These are phyloP conservation scores for Halcyon leucocephala DNA, from an alignment of 2,797 vertebrate genomes.

Conservation along the genomic window DNA sequence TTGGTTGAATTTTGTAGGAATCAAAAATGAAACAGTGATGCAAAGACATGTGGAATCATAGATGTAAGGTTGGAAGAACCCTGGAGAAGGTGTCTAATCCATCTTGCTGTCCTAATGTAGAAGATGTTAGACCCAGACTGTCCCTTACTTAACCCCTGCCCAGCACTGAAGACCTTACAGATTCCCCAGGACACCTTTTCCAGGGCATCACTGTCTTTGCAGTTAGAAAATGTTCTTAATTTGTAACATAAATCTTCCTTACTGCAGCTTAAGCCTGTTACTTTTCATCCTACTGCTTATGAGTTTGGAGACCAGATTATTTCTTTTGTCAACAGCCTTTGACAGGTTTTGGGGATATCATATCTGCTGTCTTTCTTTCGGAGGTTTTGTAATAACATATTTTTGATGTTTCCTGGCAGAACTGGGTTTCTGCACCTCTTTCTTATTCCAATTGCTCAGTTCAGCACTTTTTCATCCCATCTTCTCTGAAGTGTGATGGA, in stretches of 20 bases:
- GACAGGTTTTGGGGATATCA: neutral
- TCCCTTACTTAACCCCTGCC: neutral
- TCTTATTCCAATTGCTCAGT: neutral
- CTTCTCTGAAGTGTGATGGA: neutral
- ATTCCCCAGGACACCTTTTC: neutral
- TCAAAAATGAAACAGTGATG: neutral
- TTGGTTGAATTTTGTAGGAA: neutral
- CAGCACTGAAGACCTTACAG: neutral
- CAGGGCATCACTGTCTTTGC: neutral
- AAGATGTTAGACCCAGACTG: neutral
- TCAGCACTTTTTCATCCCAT: neutral
- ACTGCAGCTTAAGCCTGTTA: slow-evolving; percentile 17
- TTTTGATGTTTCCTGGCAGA: slow-evolving; percentile 26
- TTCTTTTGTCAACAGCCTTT: slow-evolving; percentile 34
- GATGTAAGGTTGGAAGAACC: neutral
- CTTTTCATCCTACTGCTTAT: slow-evolving; percentile 26
- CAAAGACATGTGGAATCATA: neutral
- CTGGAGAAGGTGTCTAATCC: neutral
- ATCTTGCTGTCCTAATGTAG: neutral
- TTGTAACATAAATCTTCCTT: slow-evolving; percentile 22
- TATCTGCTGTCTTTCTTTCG: neutral
- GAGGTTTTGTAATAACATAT: neutral
- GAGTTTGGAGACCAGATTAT: slow-evolving; percentile 27
- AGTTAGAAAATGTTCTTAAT: slow-evolving; percentile 29
- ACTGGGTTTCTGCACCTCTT: slow-evolving; percentile 29